A percentile compares a stretch with the other conserved stretches of the same genome.
These are phyloP conservation scores for Herminia tarsipennalis DNA, from an alignment of 2,888 invertebrate genomes.

Conservation along the genomic window DNA sequence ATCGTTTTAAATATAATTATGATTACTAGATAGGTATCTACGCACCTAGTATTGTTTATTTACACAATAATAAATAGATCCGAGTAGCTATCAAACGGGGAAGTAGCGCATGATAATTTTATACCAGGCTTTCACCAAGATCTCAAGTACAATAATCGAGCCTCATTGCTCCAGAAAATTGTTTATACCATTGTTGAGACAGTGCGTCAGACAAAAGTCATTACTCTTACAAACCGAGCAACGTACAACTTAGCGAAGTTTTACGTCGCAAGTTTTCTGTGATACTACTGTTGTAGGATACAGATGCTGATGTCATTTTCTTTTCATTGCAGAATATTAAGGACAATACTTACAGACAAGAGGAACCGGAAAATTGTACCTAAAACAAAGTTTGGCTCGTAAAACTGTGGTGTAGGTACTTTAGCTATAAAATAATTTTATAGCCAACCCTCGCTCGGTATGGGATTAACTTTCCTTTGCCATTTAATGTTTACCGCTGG, in stretches of 20 bases:
- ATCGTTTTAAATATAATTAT: no score
- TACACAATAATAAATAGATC: constrained; percentile 37
- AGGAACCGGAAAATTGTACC: constrained; percentile 13
- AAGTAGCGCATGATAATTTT: constrained; percentile 47
- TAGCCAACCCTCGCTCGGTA: constrained; percentile 20
- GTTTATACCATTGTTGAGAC: no score
- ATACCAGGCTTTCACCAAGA: no score
- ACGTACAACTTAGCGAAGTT: neutral
- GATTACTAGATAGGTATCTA: no score
- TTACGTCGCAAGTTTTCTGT: no score
- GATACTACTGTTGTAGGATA: neutral
- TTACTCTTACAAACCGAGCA: neutral
- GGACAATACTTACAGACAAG: constrained; percentile 6
- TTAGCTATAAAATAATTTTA: constrained; percentile 43
- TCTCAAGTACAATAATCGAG: no score
- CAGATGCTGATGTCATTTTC: constrained; percentile 22
- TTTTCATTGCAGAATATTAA: constrained; percentile 22
- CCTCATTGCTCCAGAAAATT: no score
- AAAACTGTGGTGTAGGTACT: constrained; percentile 32
- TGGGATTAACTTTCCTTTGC: constrained; percentile 29
- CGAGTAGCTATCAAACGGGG: constrained; percentile 46
- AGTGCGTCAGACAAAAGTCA: no score
- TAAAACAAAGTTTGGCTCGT: constrained; percentile 30
- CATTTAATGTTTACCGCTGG: constrained; percentile 28
- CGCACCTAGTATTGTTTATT: neutral